phyloP scores from a whole-genome alignment of 2,888 invertebrate genomes.

The Platypus cylindrus region DNA sequence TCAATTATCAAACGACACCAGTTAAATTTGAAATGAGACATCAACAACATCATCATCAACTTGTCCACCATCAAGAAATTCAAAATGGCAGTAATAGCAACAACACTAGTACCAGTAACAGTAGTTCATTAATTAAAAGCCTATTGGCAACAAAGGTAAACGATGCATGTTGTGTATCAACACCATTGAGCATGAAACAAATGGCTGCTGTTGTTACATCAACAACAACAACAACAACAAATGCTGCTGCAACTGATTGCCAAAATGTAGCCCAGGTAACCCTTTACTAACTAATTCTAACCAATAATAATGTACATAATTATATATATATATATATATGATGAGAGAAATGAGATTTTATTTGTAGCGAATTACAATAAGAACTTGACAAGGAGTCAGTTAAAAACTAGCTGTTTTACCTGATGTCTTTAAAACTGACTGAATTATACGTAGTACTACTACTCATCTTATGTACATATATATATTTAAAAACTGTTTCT shows the following conservation, averaged over 20 bases:
- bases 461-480: too few relatives aligned
- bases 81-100: slow-evolving; percentile 10
- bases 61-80: slow-evolving; percentile 1
- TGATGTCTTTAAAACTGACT: too few relatives aligned
- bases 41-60: slow-evolving; percentile 4
- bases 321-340: too few relatives aligned
- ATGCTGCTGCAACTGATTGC: slow-evolving; percentile 39
- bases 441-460: too few relatives aligned
- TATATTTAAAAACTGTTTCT: too few relatives aligned
- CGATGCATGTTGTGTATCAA: slow-evolving; percentile 30
- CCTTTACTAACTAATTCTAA: slow-evolving; percentile 30
- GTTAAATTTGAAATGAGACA: slow-evolving; percentile 3
- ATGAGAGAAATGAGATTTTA: too few relatives aligned
- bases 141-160: slow-evolving; percentile 87
- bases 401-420: too few relatives aligned
- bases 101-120: slow-evolving; percentile 8
- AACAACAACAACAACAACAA: too few relatives aligned
- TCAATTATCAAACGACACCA: neutral
- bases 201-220: too few relatives aligned
- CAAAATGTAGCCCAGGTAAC: slow-evolving; percentile 41
- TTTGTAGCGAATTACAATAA: too few relatives aligned
- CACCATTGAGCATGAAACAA: slow-evolving; percentile 25
- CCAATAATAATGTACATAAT: too few relatives aligned
- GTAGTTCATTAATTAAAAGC: slow-evolving; percentile 81
- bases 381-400: too few relatives aligned